These are phyloP conservation scores for Pterocles gutturalis DNA, from an alignment of 2,113 vertebrate genomes.

Conservation along the genomic window DNA sequence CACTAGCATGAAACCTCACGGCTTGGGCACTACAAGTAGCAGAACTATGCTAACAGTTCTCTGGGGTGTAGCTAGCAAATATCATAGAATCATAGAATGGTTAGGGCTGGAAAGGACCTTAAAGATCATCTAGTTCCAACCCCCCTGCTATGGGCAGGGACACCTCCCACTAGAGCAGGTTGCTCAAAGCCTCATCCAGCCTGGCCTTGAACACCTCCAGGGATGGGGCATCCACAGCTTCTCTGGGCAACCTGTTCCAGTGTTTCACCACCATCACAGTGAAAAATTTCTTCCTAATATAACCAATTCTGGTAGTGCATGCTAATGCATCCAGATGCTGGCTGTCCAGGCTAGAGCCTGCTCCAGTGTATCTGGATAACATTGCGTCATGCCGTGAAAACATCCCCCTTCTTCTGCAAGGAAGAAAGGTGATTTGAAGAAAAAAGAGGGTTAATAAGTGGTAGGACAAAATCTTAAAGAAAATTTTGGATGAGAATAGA, in stretches of 20 bases:
- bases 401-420: neutral
- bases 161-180: too few relatives aligned
- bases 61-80: neutral
- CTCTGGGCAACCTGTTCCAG: too few relatives aligned
- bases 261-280: too few relatives aligned
- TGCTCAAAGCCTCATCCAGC: too few relatives aligned
- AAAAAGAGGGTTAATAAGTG: neutral
- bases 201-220: too few relatives aligned
- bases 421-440: neutral
- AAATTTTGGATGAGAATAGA: neutral
- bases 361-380: neutral
- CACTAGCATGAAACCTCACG: neutral
- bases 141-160: too few relatives aligned
- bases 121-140: too few relatives aligned
- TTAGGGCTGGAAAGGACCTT: too few relatives aligned
- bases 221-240: too few relatives aligned
- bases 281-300: too few relatives aligned
- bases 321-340: neutral
- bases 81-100: too few relatives aligned
- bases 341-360: neutral
- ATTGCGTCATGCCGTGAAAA: neutral
- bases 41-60: neutral
- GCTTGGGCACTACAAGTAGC: neutral
- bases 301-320: neutral
- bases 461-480: neutral